phyloP scores from a whole-genome alignment of 1,140 invertebrate genomes.

The Tetraneura akinire region DNA sequence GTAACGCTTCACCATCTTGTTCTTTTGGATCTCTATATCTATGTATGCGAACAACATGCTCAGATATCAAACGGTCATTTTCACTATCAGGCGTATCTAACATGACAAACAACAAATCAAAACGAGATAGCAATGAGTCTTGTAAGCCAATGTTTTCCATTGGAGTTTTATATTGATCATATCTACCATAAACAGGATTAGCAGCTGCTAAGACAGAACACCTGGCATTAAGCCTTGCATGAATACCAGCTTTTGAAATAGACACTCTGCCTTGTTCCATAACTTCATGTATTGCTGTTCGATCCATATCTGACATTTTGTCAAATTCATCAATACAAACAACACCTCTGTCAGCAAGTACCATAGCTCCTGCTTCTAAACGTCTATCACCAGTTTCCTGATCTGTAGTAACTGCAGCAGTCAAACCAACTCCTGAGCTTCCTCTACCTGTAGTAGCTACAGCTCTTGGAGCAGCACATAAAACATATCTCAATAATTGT shows the following conservation, averaged over 20 bases:
- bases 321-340: constrained; percentile 99
- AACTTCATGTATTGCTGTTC: constrained; percentile 98
- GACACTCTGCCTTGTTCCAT: constrained; percentile 95
- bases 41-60: constrained; percentile 97
- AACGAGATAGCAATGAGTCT: constrained; percentile 97
- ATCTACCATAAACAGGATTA: constrained; percentile 99
- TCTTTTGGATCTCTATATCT: constrained; percentile 78
- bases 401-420: constrained; percentile 96
- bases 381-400: constrained; percentile 88
- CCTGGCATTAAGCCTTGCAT: constrained; percentile 95
- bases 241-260: constrained; percentile 98
- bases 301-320: constrained; percentile 99
- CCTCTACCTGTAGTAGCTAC: constrained; percentile 95
- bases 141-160: constrained; percentile 99
- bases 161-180: constrained; percentile 97
- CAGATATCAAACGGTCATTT: constrained; percentile 87
- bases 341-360: constrained; percentile 95
- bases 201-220: constrained; percentile 98
- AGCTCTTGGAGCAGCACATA: constrained; percentile 90
- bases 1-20: constrained; percentile 91
- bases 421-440: constrained; percentile 94
- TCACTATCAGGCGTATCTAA: constrained; percentile 90
- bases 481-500: constrained; percentile 91
- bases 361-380: constrained; percentile 98
- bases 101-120: constrained; percentile 98